Percentiles rank a stretch among this genome's conserved stretches.
phyloP scores from a whole-genome alignment of 2,888 invertebrate species.

The Plusia festucae region DNA sequence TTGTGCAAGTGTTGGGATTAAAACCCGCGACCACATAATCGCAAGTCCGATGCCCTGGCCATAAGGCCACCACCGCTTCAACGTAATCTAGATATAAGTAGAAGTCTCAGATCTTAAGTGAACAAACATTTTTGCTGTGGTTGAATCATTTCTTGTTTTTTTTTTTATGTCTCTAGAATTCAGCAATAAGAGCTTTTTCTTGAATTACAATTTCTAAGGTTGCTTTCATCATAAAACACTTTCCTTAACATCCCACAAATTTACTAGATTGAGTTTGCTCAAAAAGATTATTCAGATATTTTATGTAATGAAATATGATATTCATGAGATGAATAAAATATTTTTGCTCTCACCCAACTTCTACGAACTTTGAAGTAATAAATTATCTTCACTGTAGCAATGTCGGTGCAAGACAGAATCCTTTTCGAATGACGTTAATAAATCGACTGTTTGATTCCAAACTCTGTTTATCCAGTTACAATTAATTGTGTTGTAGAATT shows the following conservation, averaged over 20 bases:
- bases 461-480: not conserved
- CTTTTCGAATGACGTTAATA: slow-evolving; percentile 3
- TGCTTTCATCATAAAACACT: not conserved
- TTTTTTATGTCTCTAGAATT: not conserved
- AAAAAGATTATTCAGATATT: not conserved
- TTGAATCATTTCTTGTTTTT: not conserved
- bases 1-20: no score
- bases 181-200: not conserved
- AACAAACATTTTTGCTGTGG: not conserved
- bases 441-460: not conserved
- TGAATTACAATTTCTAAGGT: not conserved
- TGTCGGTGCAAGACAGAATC: not conserved
- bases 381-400: slow-evolving; percentile 1
- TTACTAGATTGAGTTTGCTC: not conserved
- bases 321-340: slow-evolving; percentile 3
- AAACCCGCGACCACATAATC: no score
- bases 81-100: no score
- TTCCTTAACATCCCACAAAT: not conserved
- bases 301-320: slow-evolving; percentile 4
- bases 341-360: not conserved
- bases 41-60: no score
- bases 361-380: not conserved
- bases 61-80: no score
- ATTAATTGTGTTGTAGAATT: not conserved
- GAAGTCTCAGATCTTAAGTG: no score